Percentiles rank a stretch among this genome's conserved stretches.
Conservation (phyloP, 2,888 invertebrate genomes). For the Hypercompe scribonia region DNA sequence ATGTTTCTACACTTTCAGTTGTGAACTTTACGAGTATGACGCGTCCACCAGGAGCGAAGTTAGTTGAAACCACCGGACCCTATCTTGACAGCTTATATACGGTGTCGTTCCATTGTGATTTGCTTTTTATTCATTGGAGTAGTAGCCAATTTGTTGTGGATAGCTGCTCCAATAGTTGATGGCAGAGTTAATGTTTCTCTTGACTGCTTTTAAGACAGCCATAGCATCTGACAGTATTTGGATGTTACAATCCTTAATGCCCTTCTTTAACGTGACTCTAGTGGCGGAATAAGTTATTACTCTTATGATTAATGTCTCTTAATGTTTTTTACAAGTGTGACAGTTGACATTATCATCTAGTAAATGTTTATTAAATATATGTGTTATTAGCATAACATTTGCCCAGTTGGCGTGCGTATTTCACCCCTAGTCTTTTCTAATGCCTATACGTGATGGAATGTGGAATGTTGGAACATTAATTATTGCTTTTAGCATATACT, state of each 20-base stretch:
- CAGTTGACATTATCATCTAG: neutral
- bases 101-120: neutral
- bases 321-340: neutral
- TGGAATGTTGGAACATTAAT: constrained; percentile 19
- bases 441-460: constrained; percentile 22
- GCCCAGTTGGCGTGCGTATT: constrained; percentile 16
- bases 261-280: too few relatives aligned
- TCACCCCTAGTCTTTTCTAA: constrained; percentile 23
- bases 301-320: neutral
- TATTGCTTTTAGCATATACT: constrained; percentile 20
- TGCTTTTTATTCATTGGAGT: neutral
- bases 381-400: constrained; percentile 24
- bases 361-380: neutral
- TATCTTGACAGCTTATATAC: neutral
- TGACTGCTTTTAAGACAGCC: neutral
- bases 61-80: neutral
- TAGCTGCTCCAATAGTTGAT: neutral
- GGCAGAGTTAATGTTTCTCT: neutral
- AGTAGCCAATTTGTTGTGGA: too few relatives aligned
- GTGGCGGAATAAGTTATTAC: neutral
- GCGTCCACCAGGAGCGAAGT: neutral
- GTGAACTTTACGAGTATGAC: neutral
- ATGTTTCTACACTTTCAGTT: neutral
- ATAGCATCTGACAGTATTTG: neutral
- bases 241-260: neutral